phyloP scores from a whole-genome alignment of 2,113 vertebrate species.

The Natator depressus region DNA sequence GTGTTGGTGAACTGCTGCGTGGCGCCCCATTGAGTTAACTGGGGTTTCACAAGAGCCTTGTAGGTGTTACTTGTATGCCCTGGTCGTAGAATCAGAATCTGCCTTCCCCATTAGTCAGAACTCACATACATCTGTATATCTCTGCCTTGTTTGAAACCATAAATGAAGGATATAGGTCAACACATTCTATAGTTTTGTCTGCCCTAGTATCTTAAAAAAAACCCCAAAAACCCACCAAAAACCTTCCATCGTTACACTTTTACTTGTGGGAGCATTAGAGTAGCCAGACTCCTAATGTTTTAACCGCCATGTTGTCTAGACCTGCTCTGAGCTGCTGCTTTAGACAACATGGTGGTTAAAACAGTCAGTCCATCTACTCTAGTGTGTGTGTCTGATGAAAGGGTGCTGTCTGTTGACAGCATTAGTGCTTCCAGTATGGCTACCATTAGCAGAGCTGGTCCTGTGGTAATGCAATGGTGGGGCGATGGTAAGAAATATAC shows the following conservation, averaged over 20 bases:
- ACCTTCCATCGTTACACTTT: too few species aligned
- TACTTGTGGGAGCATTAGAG: background rate
- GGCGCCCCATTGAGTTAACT: background rate
- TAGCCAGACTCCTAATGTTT: background rate
- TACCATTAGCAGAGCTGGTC: background rate
- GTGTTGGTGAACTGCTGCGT: background rate
- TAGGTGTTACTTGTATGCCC: background rate
- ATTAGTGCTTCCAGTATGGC: fast-evolving
- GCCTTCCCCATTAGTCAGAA: background rate
- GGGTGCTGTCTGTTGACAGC: background rate
- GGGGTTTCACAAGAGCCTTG: background rate
- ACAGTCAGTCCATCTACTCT: background rate
- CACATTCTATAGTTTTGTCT: background rate
- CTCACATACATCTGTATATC: background rate
- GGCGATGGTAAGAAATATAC: background rate
- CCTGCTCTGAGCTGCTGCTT: fast-evolving
- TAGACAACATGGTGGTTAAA: background rate
- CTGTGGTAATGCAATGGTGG: background rate
- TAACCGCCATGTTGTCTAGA: background rate
- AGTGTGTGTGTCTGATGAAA: background rate
- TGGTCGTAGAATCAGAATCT: background rate
- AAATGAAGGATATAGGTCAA: background rate
- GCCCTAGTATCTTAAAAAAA: background rate
- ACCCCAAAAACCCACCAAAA: too few species aligned
- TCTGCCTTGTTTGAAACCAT: background rate